Evolutionary conservation across 1,140 invertebrate genomes (phyloP).

Genomic region (Scaptomyza graminum): DNA sequence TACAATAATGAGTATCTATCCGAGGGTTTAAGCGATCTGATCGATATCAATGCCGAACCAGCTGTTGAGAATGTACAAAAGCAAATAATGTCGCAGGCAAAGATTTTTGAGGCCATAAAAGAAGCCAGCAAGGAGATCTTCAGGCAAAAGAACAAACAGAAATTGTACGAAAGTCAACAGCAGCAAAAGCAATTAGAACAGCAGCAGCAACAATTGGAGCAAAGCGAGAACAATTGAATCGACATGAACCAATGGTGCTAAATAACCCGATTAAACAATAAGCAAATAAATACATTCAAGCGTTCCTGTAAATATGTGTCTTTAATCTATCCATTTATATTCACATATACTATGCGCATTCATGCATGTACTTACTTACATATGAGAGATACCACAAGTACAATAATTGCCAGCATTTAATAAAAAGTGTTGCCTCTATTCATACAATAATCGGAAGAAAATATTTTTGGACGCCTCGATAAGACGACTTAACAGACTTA

Average conservation of each 20-base stretch:
- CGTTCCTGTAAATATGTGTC: constrained; percentile 47
- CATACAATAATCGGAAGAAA: constrained; percentile 1
- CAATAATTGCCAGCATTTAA: constrained; percentile 61
- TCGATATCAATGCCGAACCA: constrained; percentile 88
- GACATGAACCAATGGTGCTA: neutral
- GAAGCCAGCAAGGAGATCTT: constrained; percentile 88
- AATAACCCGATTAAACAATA: constrained; percentile 10
- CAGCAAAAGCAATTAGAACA: constrained; percentile 39
- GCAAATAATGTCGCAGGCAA: constrained; percentile 90
- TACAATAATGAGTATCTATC: constrained; percentile 84
- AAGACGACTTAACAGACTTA: constrained; percentile 15
- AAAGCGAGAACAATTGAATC: constrained; percentile 64
- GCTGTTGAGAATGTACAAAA: constrained; percentile 89
- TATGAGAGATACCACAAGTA: constrained; percentile 37
- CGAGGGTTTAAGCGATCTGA: constrained; percentile 86
- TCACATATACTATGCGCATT: constrained; percentile 15
- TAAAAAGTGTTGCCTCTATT: constrained; percentile 61
- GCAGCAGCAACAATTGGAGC: constrained; percentile 38
- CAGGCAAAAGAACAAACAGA: constrained; percentile 84
- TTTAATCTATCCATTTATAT: constrained; percentile 7
- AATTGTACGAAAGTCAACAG: constrained; percentile 58
- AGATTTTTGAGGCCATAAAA: constrained; percentile 90
- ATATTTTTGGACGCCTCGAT: constrained; percentile 11
- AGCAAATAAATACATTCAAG: constrained; percentile 13
- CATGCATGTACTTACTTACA: constrained; percentile 21